Percentiles rank a stretch among this genome's conserved stretches.
These are phyloP conservation scores for Tenebrosternarchus preto DNA, from an alignment of 2,113 vertebrate species.

Conservation along the genomic window DNA sequence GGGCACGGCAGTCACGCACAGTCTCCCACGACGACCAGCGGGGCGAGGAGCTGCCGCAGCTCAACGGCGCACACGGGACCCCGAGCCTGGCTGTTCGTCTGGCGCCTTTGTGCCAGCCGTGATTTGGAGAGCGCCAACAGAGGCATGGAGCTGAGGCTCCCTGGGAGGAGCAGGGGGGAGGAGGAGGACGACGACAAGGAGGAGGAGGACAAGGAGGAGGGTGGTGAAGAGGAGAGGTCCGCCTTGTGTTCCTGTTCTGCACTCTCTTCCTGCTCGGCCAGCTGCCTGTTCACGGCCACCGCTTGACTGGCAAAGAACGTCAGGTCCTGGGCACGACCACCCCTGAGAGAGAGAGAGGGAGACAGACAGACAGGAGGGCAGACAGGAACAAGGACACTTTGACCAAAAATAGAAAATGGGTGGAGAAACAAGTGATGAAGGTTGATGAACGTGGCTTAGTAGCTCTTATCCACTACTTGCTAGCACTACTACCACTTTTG, in stretches of 20 bases:
- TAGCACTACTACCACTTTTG: background rate
- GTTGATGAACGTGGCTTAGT: too few relatives aligned
- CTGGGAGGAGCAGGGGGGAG: conserved; percentile 79
- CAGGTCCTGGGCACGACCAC: conserved; percentile 93
- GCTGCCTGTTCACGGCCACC: conserved; percentile 91
- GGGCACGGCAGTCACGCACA: conserved; percentile 73
- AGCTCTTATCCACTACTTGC: too few relatives aligned
- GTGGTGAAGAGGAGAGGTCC: conserved; percentile 79
- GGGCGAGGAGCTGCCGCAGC: conserved; percentile 78
- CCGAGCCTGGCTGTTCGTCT: conserved; percentile 80
- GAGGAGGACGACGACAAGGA: background rate
- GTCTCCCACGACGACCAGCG: conserved; percentile 86
- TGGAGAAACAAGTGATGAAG: too few relatives aligned
- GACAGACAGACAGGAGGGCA: background rate
- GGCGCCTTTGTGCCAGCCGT: conserved; percentile 85
- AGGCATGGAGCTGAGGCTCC: conserved; percentile 83
- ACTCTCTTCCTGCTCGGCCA: conserved; percentile 84
- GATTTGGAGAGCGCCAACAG: conserved; percentile 89
- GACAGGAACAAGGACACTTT: background rate
- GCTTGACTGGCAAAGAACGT: conserved; percentile 91
- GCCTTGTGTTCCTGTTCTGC: conserved; percentile 75
- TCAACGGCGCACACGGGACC: conserved; percentile 74
- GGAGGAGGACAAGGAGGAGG: too few relatives aligned
- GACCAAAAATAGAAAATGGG: too few relatives aligned
- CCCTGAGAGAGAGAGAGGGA: conserved; percentile 68